Evolutionary conservation across 2,888 invertebrate genomes (phyloP), one percentile per base, ranked within the genome.

Genomic region (Strigamia maritima): DNA sequence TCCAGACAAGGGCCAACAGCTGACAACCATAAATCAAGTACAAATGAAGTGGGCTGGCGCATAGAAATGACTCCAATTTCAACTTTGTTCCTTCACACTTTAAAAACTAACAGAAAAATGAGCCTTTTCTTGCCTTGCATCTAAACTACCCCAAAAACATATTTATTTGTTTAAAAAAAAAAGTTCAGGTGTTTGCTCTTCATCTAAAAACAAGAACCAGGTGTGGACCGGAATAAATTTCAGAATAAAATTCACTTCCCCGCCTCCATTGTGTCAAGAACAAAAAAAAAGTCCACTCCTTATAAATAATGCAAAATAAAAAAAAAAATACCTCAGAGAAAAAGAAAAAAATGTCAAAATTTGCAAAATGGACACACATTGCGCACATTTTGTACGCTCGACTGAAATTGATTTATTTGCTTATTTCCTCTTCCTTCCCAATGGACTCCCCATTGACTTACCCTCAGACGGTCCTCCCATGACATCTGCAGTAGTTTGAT

Each of bases 381-480:
- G 24, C 24, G 22, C 60, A 19, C 22, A 24, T 60, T 49, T 60
- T 60, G 60, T 10, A 60, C 60, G 60, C 60, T 60, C 60, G 22
- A 60, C 22, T 60, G 60, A 60, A 60, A 60, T 60, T 60, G 60
- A 60, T 60, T 60, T 60, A 60, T 60, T 60, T 60, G 60, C 60
- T 60, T 60, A 60, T 60, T 60, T 60, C 60, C 22, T 60, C 60
- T 60, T 54, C 44, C 26, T 77, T 49, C 70, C 16, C 49, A 78
- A 60, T 24, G 44, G 44, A 4, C 44, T 44, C 44, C 44, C 44
- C 44, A 44, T 22, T 60, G 60, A 83, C 85, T 83, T 83, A 88
- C 88, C 84, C 86, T 83, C 7, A 88, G 83, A 80, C 88, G 83
- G 80, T 87, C 87, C 82, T 87, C 87, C 87, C 87, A 88, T 31